A percentile compares a stretch with the other conserved stretches of the same genome.
These are phyloP conservation scores for Contarinia nasturtii DNA, from an alignment of 1,140 invertebrate genomes.

Conservation along the genomic window DNA sequence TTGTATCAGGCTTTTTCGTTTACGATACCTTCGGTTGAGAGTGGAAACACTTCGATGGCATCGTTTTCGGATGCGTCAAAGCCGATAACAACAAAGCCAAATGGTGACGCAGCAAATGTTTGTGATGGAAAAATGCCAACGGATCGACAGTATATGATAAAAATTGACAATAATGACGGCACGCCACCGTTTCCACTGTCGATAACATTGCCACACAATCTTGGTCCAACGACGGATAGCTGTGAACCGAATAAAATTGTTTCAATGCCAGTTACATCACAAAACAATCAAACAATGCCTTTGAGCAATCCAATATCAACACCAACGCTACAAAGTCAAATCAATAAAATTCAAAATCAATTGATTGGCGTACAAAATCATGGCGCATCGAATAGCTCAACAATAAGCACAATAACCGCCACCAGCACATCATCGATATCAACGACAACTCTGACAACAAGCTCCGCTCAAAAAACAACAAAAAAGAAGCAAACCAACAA, in stretches of 20 bases:
- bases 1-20: slow-evolving; percentile 19
- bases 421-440: neutral
- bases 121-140: neutral
- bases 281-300: neutral
- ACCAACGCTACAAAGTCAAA: slow-evolving; percentile 5
- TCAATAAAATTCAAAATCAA: slow-evolving; percentile 7
- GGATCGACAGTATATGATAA: slow-evolving; percentile 22
- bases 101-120: too few species aligned
- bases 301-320: neutral
- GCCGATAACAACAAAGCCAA: neutral
- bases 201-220: slow-evolving; percentile 16
- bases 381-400: slow-evolving; percentile 1
- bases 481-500: slow-evolving; percentile 3
- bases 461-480: neutral
- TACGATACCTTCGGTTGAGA: slow-evolving; percentile 17
- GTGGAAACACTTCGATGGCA: neutral
- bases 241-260: neutral
- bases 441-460: slow-evolving; percentile 2
- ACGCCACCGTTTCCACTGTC: slow-evolving; percentile 14
- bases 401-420: neutral
- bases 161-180: slow-evolving; percentile 19
- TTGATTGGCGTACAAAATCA: slow-evolving; percentile 2
- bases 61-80: neutral
- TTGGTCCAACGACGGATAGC: neutral
- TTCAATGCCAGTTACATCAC: neutral